These are phyloP conservation scores for Seira musarum DNA, from an alignment of 2,888 invertebrate genomes.

Conservation along the genomic window DNA sequence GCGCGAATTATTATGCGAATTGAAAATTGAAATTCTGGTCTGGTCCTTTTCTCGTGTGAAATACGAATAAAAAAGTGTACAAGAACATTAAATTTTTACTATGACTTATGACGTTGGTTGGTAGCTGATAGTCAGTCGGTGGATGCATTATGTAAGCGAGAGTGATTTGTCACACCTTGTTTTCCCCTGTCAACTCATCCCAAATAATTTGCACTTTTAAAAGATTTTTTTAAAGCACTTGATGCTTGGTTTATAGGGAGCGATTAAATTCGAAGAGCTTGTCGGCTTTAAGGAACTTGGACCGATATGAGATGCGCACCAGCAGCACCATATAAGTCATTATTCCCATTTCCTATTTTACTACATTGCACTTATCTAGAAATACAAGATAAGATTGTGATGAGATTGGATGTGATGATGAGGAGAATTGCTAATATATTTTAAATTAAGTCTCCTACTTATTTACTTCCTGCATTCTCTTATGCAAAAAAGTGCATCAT, in stretches of 20 bases:
- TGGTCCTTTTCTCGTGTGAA: background rate
- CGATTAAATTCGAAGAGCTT: too few relatives aligned
- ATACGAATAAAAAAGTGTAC: background rate
- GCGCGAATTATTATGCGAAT: background rate
- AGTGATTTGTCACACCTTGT: conserved; percentile 36
- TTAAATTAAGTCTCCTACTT: background rate
- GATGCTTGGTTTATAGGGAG: too few relatives aligned
- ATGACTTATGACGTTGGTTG: too few relatives aligned
- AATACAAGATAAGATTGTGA: too few relatives aligned
- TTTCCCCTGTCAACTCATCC: conserved; percentile 22
- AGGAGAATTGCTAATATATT: background rate
- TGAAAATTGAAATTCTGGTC: background rate
- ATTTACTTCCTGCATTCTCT: background rate
- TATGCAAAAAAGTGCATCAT: background rate
- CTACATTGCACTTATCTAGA: too few relatives aligned
- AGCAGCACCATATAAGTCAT: background rate
- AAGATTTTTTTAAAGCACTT: background rate
- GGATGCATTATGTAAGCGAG: background rate
- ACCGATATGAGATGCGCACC: too few relatives aligned
- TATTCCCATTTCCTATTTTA: background rate
- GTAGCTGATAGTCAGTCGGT: too few relatives aligned
- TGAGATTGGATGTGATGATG: too few relatives aligned
- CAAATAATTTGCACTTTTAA: background rate
- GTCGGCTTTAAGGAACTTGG: too few relatives aligned
- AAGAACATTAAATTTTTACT: conserved; percentile 7